A percentile compares a stretch with the other conserved stretches of the same genome.
These are phyloP conservation scores for Choreutis nemorana DNA, from an alignment of 2,888 invertebrate species.

Conservation along the genomic window DNA sequence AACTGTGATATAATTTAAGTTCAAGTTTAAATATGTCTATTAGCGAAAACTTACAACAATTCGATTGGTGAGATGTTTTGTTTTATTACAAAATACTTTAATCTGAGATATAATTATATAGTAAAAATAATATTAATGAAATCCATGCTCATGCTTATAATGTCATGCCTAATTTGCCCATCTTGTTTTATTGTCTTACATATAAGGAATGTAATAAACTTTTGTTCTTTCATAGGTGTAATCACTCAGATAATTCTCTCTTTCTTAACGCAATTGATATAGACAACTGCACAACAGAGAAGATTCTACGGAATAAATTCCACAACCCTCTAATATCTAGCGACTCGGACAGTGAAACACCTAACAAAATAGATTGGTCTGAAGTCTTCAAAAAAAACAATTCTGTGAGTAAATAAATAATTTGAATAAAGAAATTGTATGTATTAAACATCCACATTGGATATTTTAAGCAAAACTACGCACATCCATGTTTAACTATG, in stretches of 20 bases:
- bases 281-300: conserved; percentile 35
- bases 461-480: too few relatives aligned
- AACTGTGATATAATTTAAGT: too few relatives aligned
- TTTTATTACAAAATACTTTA: background rate
- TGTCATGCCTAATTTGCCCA: background rate
- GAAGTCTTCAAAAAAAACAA: conserved; percentile 23
- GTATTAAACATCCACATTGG: too few relatives aligned
- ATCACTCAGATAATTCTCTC: conserved; percentile 8
- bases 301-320: conserved; percentile 35
- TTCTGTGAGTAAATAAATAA: conserved; percentile 18
- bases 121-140: conserved; percentile 6
- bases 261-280: conserved; percentile 31
- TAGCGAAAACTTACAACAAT: conserved; percentile 34
- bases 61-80: conserved; percentile 29
- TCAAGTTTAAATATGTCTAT: too few relatives aligned
- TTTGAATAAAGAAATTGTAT: too few relatives aligned
- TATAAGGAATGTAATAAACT: background rate
- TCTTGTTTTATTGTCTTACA: background rate
- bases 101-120: too few relatives aligned
- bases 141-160: background rate
- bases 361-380: conserved; percentile 32
- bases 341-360: conserved; percentile 30
- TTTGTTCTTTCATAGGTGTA: background rate
- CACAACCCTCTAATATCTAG: conserved; percentile 32
- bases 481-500: too few relatives aligned